Base-by-base conservation (phyloP, 2,113 vertebrate genomes). In the Hydrochoerus hydrochaeris region DNA sequence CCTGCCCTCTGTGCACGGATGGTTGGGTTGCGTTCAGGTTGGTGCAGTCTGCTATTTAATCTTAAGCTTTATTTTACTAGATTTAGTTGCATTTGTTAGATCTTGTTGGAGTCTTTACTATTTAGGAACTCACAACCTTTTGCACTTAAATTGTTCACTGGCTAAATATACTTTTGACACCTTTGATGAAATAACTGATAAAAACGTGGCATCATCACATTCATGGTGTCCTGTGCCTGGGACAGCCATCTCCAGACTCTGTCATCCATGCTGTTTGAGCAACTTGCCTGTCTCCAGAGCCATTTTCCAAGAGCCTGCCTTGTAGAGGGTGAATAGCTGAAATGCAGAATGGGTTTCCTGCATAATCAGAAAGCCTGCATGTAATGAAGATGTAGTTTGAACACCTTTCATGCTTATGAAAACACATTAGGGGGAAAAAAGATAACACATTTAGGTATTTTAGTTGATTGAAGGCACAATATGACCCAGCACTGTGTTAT, bases 191-290 rank as follows among this genome's bases (percentile, higher is more conserved):
- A 19, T 60, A 14, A 35, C 19, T 30, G 49, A 12, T 49, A 4
- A 38, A 57, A 28, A 19, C 5, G 26, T 10, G 46, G 62, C 19
- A 26, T 14, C 28, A 6, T 14, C 4, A 1, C 6, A 32, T 17
- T 32, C 16, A 22, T n/a, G 10, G 54, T n/a, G 20, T 28, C 7
- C 11, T 3, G 62, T 5, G 5, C 41, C 35, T 54, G 62, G 49
- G 54, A 63, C 2, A 1, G 10, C 28, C 7, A 1, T 54, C 62
- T 46, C 20, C 0, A 1, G 35, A 57, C 69, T 8, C 0, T 7
- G 12, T 67, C 24, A 46, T 32, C 13, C 6, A 2, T 1, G 24
- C 52, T 13, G 83, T 82, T 28, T 38, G 63, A 20, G 35, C 20
- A 10, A 1, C 26, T 0, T 0, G 10, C 26, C 46, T 1, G 26